Evolutionary conservation across 2,113 vertebrate species (phyloP).

Genomic region (Eurypyga helias): DNA sequence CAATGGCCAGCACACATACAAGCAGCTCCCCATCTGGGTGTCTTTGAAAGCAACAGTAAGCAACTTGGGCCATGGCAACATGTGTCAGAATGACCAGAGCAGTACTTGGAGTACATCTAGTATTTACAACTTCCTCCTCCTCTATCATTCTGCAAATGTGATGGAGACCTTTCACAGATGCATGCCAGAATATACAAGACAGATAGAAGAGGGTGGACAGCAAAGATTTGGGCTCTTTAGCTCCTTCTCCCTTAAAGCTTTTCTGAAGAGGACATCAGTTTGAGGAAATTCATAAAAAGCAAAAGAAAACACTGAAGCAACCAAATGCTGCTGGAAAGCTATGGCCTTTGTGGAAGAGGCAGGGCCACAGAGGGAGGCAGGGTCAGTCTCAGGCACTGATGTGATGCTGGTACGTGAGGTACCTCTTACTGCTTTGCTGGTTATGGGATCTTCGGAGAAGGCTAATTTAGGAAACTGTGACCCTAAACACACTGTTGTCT

Average conservation of each 20-base stretch:
- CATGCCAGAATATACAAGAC: neutral
- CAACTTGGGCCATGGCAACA: neutral
- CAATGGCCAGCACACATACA: neutral
- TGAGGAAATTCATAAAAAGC: neutral
- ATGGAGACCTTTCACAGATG: neutral
- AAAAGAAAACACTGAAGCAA: neutral
- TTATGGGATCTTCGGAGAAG: neutral
- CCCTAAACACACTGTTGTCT: accelerated
- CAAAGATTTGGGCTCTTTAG: neutral
- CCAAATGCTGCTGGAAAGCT: neutral
- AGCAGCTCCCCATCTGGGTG: neutral
- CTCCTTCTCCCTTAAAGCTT: neutral
- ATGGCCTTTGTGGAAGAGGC: neutral
- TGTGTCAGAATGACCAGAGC: neutral
- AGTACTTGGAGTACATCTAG: neutral
- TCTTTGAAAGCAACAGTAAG: neutral
- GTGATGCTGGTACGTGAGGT: neutral
- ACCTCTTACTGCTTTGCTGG: neutral
- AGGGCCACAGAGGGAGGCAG: neutral
- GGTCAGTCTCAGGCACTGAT: neutral
- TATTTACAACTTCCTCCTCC: neutral
- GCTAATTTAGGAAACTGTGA: neutral
- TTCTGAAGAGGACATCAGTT: neutral
- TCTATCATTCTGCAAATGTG: neutral
- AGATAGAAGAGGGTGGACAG: neutral